Evolutionary conservation across 2,797 vertebrate genomes (phyloP), one percentile per base, ranked within the genome.

Genomic region (Melanotaenia nigrans): DNA sequence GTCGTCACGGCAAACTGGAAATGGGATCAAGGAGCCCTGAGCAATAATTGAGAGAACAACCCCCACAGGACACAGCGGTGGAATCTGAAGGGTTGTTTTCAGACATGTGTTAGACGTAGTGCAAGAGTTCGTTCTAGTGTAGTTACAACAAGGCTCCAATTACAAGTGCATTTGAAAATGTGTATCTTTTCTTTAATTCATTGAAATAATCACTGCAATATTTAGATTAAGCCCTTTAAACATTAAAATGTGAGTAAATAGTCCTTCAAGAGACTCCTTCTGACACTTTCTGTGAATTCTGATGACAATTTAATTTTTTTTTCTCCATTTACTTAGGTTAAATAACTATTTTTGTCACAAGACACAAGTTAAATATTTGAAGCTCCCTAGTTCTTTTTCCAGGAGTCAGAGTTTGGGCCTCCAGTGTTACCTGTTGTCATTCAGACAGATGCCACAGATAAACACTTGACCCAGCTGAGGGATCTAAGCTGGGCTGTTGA

Each of bases 21-120:
- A 63, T 81, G 85, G 88, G 89, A 91, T 93, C 85, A 87, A 90
- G 88, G 84, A 84, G 84, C 84, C 79, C 51, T 69, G 79, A 72
- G 81, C 87, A 88, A 84, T 92, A 92, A 94, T 86, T 87, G 80
- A 85, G 75, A 77, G 81, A 83, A 81, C 72, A 73, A 59, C 57
- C 68, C 83, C 83, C 77, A 58, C 57, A 70, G 74, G 82, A 83
- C 51, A 59, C n/a, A 11, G 54, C 61, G 65, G 73, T 40, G 55
- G 61, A 76, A 40, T 64, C 53, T 57, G 38, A 14, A 32, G 72
- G 24, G 55, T 16, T 3, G 58, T 69, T 65, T 74, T 79, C 66
- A 72, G 71, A 53, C 10, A 22, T 25, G 38, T 61, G 58, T 58
- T 45, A 66, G 55, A 68, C 8, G 20, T 20, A 36, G 51, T 7